Evolutionary conservation across 2,888 invertebrate species (phyloP), one percentile per base, ranked within the genome.

Genomic region (Caenorhabditis auriculariae): DNA sequence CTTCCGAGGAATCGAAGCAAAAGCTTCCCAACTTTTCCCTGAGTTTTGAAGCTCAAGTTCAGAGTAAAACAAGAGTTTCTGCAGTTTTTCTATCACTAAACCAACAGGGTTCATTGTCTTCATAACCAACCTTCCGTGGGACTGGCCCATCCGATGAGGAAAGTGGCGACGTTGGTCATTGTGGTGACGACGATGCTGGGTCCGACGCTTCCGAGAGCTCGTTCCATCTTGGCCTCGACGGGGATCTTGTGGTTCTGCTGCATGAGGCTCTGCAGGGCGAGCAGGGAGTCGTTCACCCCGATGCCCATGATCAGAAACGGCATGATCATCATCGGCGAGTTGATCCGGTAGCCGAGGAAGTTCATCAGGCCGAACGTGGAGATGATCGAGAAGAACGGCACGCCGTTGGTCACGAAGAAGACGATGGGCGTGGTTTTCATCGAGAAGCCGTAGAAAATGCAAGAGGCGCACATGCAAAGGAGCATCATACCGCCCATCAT

Each of bases 181-280:
- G 79, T 77, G 6, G 80, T 80, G n/a, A 78, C 78, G 3, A 80
- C 80, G 49, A 80, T 81, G 0, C 77, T 77, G n/a, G 80, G 80
- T 4, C 80, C 81, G n/a, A 77, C 65, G 38, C 61, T 66, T n/a
- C 54, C 32, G 17, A 70, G 53, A 38, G 64, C 66, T 15, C 54
- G 48, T 7, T 56, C 67, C 19, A 66, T 29, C 48, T 59, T 42
- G 28, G 62, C 56, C 7, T 55, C 52, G 2, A 55, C 37, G 2
- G 59, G 50, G 4, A 51, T 27, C 6, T 54, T 48, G 2, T 58
- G 43, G 17, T 56, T 48, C 42, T 64, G 65, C 24, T 68, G 59
- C 21, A 69, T 41, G 74, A 75, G 78, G 19, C 73, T 66, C 49
- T 78, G 78, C 3, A 76, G 61, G 35, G 78, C 71, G 53, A 80